Evolutionary conservation across 2,797 vertebrate genomes (phyloP).

Genomic region (Synanceia verrucosa): DNA sequence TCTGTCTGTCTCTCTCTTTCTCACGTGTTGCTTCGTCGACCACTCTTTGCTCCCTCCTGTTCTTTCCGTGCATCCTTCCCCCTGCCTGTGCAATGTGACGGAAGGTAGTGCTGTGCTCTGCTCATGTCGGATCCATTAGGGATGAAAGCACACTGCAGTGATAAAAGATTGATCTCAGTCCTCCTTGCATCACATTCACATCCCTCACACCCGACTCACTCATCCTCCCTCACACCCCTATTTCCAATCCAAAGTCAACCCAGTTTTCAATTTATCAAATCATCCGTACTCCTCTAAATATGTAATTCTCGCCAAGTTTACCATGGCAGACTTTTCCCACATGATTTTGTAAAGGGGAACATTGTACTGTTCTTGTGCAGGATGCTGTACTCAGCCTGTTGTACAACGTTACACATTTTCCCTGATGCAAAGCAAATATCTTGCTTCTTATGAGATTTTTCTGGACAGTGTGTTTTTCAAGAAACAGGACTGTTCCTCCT

Average conservation of each 20-base stretch:
- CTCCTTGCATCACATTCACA: constrained; percentile 68
- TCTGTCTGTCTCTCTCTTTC: neutral
- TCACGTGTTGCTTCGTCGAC: constrained; percentile 36
- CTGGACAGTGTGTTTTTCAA: neutral
- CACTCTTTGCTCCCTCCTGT: constrained; percentile 39
- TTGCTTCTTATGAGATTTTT: constrained; percentile 1
- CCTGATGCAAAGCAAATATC: constrained; percentile 9
- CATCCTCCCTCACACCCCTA: constrained; percentile 44
- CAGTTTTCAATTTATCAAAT: constrained; percentile 69
- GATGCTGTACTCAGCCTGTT: constrained; percentile 6
- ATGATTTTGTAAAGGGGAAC: constrained; percentile 40
- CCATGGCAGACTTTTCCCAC: constrained; percentile 35
- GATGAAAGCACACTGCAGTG: constrained; percentile 73
- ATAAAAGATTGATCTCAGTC: constrained; percentile 81
- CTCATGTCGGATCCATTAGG: constrained; percentile 77
- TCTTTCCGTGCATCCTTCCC: constrained; percentile 46
- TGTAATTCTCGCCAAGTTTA: constrained; percentile 60
- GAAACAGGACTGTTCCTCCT: neutral
- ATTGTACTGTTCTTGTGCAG: constrained; percentile 17
- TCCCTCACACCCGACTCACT: constrained; percentile 65
- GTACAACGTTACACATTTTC: constrained; percentile 20
- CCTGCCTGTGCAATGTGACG: constrained; percentile 66
- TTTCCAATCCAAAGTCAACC: constrained; percentile 68
- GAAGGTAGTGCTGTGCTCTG: constrained; percentile 66
- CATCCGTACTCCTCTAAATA: constrained; percentile 56